These are phyloP conservation scores for Blastobasis adustella DNA, from an alignment of 2,888 invertebrate species.

Conservation along the genomic window DNA sequence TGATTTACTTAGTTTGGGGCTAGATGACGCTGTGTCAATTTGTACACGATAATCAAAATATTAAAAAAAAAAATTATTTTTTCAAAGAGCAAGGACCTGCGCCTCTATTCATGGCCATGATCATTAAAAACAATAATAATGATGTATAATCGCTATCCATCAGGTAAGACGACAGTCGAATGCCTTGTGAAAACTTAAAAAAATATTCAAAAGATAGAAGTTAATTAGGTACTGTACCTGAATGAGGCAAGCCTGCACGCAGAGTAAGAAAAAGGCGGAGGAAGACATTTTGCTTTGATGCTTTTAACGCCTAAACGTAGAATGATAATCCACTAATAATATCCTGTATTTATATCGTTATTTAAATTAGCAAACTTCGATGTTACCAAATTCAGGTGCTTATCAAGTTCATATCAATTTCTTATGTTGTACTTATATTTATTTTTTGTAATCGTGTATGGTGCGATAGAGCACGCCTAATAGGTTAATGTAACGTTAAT, in stretches of 20 bases:
- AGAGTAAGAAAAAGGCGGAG: constrained; percentile 19
- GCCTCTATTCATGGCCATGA: background rate
- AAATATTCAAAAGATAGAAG: too few relatives aligned
- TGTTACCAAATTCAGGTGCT: background rate
- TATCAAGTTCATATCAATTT: background rate
- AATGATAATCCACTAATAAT: constrained; percentile 1
- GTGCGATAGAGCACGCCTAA: background rate
- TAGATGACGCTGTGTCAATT: too few relatives aligned
- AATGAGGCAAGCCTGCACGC: constrained; percentile 12
- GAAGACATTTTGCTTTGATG: constrained; percentile 22
- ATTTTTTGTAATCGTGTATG: background rate
- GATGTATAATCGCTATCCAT: background rate
- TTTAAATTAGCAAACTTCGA: background rate
- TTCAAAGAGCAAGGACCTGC: too few relatives aligned
- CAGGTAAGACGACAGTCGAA: too few relatives aligned
- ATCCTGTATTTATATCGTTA: background rate
- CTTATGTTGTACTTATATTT: too few relatives aligned
- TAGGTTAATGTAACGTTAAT: background rate
- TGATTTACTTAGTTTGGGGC: too few relatives aligned
- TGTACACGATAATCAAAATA: too few relatives aligned
- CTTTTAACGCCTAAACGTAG: constrained; percentile 5
- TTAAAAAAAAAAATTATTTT: too few relatives aligned
- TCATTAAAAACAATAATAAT: background rate
- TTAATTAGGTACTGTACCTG: too few relatives aligned
- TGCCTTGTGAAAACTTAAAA: too few relatives aligned